phyloP scores from a whole-genome alignment of 1,140 invertebrate species.

The Sitodiplosis mosellana region DNA sequence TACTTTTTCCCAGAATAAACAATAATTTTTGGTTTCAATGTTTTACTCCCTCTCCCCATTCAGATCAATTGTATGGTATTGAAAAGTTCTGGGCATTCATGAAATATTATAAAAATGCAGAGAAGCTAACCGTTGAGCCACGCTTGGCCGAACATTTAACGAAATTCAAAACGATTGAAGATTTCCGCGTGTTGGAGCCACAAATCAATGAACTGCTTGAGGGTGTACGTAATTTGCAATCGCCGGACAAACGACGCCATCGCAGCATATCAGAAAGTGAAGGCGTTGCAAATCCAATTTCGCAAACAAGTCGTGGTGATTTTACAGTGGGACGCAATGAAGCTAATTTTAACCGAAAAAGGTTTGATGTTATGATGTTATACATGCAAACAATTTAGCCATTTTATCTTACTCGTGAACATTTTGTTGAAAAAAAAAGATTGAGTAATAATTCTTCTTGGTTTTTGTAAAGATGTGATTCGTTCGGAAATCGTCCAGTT shows the following conservation, averaged over 20 bases:
- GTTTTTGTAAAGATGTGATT: neutral
- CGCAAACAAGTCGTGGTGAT: neutral
- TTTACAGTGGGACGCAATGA: neutral
- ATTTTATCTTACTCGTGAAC: neutral
- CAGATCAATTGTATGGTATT: slow-evolving; percentile 90
- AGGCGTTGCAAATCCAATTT: slow-evolving; percentile 14
- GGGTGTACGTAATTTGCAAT: slow-evolving; percentile 24
- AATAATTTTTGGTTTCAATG: neutral
- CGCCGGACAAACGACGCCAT: slow-evolving; percentile 30
- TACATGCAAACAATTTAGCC: neutral
- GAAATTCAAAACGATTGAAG: slow-evolving; percentile 87
- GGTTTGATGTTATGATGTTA: neutral
- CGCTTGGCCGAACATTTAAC: slow-evolving; percentile 61
- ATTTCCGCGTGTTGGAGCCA: slow-evolving; percentile 68
- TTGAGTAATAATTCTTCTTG: neutral
- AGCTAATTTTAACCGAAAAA: neutral
- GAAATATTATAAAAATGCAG: slow-evolving; percentile 76
- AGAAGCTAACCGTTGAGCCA: slow-evolving; percentile 59
- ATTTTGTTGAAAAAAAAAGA: neutral
- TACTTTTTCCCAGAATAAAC: neutral
- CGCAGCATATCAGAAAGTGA: slow-evolving; percentile 38
- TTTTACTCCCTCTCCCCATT: neutral
- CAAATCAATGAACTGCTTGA: slow-evolving; percentile 35
- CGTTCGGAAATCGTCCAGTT: slow-evolving; percentile 14
- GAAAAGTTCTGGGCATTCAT: slow-evolving; percentile 99